Percentiles rank a stretch among this genome's conserved stretches.
These are phyloP conservation scores for Cordilura impudica DNA, from an alignment of 2,888 invertebrate genomes.

Conservation along the genomic window DNA sequence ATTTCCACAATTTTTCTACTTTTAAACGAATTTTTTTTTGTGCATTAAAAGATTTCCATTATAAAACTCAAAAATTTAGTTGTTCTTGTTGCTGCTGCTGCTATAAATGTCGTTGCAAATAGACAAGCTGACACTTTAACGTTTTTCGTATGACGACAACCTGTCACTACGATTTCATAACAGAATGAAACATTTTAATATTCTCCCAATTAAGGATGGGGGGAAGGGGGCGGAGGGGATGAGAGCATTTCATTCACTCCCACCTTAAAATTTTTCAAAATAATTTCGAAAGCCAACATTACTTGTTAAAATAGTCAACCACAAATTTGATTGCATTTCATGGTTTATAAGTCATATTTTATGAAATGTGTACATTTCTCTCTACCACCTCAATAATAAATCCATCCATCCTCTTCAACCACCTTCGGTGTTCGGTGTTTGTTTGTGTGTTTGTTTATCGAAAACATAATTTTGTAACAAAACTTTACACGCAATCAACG, in stretches of 20 bases:
- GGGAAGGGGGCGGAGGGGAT: slow-evolving; percentile 15
- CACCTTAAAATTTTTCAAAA: background rate
- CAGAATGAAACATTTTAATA: slow-evolving; percentile 58
- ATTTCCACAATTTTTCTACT: no score
- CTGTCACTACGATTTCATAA: slow-evolving; percentile 61
- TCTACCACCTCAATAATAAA: background rate
- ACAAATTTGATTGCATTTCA: slow-evolving; percentile 77
- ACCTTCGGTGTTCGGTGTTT: slow-evolving; percentile 48
- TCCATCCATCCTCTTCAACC: slow-evolving; percentile 34
- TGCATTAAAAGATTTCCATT: slow-evolving; percentile 5
- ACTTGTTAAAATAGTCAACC: slow-evolving; percentile 76
- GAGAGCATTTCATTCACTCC: slow-evolving; percentile 26
- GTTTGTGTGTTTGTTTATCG: slow-evolving; percentile 67
- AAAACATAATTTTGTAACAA: slow-evolving; percentile 67
- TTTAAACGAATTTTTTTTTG: no score
- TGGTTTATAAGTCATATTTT: slow-evolving; percentile 70
- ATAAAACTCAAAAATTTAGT: slow-evolving; percentile 52
- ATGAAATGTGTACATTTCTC: slow-evolving; percentile 8
- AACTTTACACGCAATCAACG: slow-evolving; percentile 57
- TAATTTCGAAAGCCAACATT: slow-evolving; percentile 59
- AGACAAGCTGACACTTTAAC: slow-evolving; percentile 62
- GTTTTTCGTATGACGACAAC: slow-evolving; percentile 59
- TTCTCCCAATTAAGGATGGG: no score
- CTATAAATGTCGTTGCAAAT: slow-evolving; percentile 50
- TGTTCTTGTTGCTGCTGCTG: slow-evolving; percentile 41